Percentiles rank a stretch among this genome's conserved stretches.
Conservation (phyloP, 2,888 invertebrate species). For the Sisyra nigra region DNA sequence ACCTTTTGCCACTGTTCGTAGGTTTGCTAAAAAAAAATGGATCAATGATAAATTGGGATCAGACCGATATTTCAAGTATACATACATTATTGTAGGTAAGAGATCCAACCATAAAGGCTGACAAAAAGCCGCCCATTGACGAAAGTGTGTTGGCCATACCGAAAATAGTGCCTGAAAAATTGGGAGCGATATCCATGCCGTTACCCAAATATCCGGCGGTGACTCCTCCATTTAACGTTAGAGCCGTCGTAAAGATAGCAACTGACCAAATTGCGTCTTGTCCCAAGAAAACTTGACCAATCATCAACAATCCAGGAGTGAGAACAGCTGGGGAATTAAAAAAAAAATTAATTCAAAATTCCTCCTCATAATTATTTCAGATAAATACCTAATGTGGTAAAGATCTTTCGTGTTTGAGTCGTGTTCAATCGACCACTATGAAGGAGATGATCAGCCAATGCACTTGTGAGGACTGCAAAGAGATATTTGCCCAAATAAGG, state of each 20-base stretch:
- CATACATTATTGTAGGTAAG: constrained; percentile 56
- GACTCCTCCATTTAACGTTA: constrained; percentile 73
- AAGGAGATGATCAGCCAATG: constrained; percentile 54
- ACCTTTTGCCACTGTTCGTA: constrained; percentile 66
- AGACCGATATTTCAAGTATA: no score
- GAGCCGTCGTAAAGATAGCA: constrained; percentile 57
- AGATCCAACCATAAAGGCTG: constrained; percentile 64
- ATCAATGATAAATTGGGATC: no score
- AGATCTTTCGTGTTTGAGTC: constrained; percentile 53
- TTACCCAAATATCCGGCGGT: constrained; percentile 77
- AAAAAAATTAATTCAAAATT: no score
- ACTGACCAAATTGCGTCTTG: constrained; percentile 55
- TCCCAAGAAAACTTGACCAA: constrained; percentile 55
- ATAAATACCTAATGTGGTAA: constrained; percentile 42
- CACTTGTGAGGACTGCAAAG: constrained; percentile 59
- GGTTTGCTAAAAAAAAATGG: constrained; percentile 36
- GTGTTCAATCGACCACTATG: constrained; percentile 51
- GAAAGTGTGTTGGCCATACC: constrained; percentile 78
- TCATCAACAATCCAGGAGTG: constrained; percentile 54
- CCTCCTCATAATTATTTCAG: not conserved
- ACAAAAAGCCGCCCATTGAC: constrained; percentile 67
- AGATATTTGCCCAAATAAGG: constrained; percentile 77
- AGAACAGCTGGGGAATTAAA: constrained; percentile 32
- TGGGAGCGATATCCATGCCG: constrained; percentile 75
- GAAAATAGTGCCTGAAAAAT: constrained; percentile 78